These are phyloP conservation scores for Leptinotarsa tumamoca DNA, from an alignment of 2,888 invertebrate species.

Conservation along the genomic window DNA sequence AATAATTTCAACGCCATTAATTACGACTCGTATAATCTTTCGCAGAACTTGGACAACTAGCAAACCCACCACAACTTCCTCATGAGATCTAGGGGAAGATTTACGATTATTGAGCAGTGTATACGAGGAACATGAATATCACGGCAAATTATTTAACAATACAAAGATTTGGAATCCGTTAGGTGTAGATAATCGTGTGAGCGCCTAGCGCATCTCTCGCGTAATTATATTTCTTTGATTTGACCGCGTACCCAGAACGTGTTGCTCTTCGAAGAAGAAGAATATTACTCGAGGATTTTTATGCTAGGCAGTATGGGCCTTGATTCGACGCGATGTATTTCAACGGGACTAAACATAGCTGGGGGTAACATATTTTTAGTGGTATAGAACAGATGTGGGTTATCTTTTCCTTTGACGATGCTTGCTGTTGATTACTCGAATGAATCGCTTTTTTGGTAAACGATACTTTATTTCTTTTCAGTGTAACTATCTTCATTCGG, in stretches of 20 bases:
- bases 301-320: slow-evolving; percentile 1
- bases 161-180: slow-evolving; percentile 46
- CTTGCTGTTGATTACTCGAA: too few species aligned
- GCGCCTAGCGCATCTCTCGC: slow-evolving; percentile 35
- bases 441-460: too few species aligned
- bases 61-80: slow-evolving; percentile 8
- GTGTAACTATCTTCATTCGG: too few species aligned
- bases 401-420: too few species aligned
- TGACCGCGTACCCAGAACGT: slow-evolving; percentile 34
- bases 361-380: too few species aligned
- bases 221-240: slow-evolving; percentile 44
- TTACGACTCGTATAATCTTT: too few species aligned
- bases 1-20: too few species aligned
- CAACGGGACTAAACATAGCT: slow-evolving; percentile 6
- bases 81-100: slow-evolving; percentile 10
- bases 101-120: slow-evolving; percentile 38
- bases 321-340: not conserved
- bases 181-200: slow-evolving; percentile 44
- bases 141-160: slow-evolving; percentile 44
- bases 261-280: slow-evolving; percentile 24
- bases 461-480: too few species aligned
- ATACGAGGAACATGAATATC: slow-evolving; percentile 40
- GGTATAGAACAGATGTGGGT: too few species aligned
- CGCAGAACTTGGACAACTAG: not conserved
- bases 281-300: slow-evolving; percentile 25